These are phyloP conservation scores for Drosophila longiperda DNA, from an alignment of 2,888 invertebrate species.

Conservation along the genomic window DNA sequence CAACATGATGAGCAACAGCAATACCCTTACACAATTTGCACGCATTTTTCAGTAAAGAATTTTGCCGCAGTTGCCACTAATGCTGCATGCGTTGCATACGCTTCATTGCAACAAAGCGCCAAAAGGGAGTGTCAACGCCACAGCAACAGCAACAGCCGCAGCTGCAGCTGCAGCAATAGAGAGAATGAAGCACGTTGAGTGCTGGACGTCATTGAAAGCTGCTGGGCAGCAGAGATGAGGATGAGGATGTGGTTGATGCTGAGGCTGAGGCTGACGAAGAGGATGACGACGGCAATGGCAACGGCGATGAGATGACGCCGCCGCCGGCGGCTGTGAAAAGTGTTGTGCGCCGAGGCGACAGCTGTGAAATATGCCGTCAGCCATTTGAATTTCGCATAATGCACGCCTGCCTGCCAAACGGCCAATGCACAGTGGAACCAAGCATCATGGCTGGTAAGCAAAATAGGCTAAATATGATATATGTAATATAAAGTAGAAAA, in stretches of 20 bases:
- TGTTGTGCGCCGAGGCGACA: slow-evolving; percentile 74
- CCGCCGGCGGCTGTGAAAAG: slow-evolving; percentile 64
- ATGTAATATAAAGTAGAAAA: background rate
- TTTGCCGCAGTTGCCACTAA: slow-evolving; percentile 53
- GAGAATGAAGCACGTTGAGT: slow-evolving; percentile 15
- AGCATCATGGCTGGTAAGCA: background rate
- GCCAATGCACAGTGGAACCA: slow-evolving; percentile 55
- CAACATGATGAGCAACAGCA: slow-evolving; percentile 24
- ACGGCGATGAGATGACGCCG: slow-evolving; percentile 3
- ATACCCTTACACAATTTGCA: slow-evolving; percentile 61
- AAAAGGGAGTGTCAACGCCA: slow-evolving; percentile 73
- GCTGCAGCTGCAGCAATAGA: slow-evolving; percentile 14
- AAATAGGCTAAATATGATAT: background rate
- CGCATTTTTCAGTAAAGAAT: slow-evolving; percentile 68
- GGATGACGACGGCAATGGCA: slow-evolving; percentile 1
- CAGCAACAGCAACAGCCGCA: slow-evolving; percentile 15
- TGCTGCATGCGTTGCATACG: slow-evolving; percentile 62
- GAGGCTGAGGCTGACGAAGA: slow-evolving; percentile 4
- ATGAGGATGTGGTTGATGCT: background rate
- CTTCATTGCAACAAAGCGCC: slow-evolving; percentile 69
- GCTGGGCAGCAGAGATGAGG: slow-evolving; percentile 35
- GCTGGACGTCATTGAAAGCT: slow-evolving; percentile 22
- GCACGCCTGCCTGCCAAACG: slow-evolving; percentile 76
- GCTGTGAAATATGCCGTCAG: slow-evolving; percentile 82
- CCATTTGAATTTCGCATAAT: slow-evolving; percentile 82